Evolutionary conservation across 2,888 invertebrate species (phyloP).

Genomic region (Unio delphinus): DNA sequence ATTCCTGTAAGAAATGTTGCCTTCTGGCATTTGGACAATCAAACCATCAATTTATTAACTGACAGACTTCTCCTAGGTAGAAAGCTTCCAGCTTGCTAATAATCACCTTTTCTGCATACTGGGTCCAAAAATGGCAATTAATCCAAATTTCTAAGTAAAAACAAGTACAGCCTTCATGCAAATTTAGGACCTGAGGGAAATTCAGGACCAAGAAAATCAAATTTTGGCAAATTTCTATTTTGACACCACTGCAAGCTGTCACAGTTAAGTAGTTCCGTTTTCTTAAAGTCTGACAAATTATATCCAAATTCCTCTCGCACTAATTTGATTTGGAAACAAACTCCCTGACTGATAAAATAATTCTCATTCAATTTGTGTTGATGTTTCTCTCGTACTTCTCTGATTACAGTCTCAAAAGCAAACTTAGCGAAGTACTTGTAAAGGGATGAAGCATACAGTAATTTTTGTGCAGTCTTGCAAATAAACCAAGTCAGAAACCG

Average conservation of each 20-base stretch:
- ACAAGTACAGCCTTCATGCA: conserved; percentile 26
- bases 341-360: conserved; percentile 10
- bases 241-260: conserved; percentile 11
- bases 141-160: conserved; percentile 20
- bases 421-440: no score
- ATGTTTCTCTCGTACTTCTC: neutral
- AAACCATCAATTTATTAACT: no score
- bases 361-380: conserved; percentile 22
- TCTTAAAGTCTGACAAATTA: conserved; percentile 11
- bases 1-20: no score
- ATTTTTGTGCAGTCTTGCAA: no score
- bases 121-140: conserved; percentile 26
- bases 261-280: conserved; percentile 17
- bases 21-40: no score
- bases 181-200: conserved; percentile 49
- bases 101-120: conserved; percentile 13
- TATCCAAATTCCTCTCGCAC: conserved; percentile 11
- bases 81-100: conserved; percentile 16
- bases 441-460: no score
- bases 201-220: conserved; percentile 45
- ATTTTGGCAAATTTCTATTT: conserved; percentile 49
- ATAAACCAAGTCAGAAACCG: no score
- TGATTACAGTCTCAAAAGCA: no score
- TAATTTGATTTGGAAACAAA: conserved; percentile 28
- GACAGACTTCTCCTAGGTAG: conserved; percentile 3